Evolutionary conservation across 2,888 invertebrate species (phyloP), one percentile per base, ranked within the genome.

Genomic region (Netelia virgata): DNA sequence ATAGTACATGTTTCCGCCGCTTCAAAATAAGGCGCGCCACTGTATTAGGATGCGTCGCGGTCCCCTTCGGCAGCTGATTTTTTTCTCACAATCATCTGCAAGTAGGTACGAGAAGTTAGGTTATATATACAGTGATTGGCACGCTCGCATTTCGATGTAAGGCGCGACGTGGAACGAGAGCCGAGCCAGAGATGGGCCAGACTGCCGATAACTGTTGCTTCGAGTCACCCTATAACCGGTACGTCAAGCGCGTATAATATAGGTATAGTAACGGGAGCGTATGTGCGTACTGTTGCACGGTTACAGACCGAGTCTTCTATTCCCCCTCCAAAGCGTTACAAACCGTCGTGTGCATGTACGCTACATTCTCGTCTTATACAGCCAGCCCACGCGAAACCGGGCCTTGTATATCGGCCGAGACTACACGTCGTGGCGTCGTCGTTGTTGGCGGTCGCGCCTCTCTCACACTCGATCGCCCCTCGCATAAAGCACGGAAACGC

Each of bases 381-480:
- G 77, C 59, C 87, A 88, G 89, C 90, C 90, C 89, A 90, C 91
- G 90, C 89, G 86, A 86, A 75, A 88, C 85, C 86, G 82, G 85
- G 75, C 41, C 85, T 86, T 87, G 89, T 89, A 91, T 90, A 90
- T 89, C 90, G 88, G 87, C 86, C 75, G 82, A 86, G 85, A 86
- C 87, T 84, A 87, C 87, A 86, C 88, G 74, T 80, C 41, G 68
- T 64, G 43, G 79, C 82, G 76, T 76, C 75, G 85, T 81, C 73
- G 68, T 43, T 74, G 69, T 77, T 59, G 14, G 41, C 41, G 64
- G 70, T 66, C 76, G 73, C 66, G 23, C 23, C 23, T 23, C 28
- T 63, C 23, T 43, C 43, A 57, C 41, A 5, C 28, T 61, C 16
- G 63, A 69, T 73, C 23, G 47, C 47, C 43, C 11, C 23, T 43